Base-by-base conservation (phyloP, 1,140 invertebrate species). In the Anadara kagoshimensis region DNA sequence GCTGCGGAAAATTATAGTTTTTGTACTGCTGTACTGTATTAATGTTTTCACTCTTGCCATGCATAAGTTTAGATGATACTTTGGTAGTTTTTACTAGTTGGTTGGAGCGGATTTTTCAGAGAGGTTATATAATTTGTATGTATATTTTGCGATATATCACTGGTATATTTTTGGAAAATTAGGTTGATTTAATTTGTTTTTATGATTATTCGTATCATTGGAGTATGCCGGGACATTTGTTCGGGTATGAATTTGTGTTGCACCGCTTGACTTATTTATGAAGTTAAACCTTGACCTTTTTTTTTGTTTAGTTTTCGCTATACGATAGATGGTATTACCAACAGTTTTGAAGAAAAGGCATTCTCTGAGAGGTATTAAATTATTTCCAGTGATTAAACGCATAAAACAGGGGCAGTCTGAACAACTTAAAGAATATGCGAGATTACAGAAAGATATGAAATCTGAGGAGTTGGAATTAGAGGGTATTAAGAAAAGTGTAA, bases 291-390 rank as follows among this genome's bases (percentile, higher is more conserved):
- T 14, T 49, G n/a, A 49, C n/a, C n/a, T 14, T 18, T 49, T n/a
- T n/a, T n/a, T 18, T 49, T 14, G 47, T 49, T 14, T 49, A 18
- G 1, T 18, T 18, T 18, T 49, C n/a, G 47, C 14, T 49, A 18
- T 49, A 20, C 29, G 29, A 22, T 56, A 56, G 53, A 56, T 56
- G 61, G 41, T 59, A 12, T 20, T 47, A 45, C 41, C 59, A 8
- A 62, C 59, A 11, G 59, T 62, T 24, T 47, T 62, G 44, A 62
- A 62, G 24, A 62, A 47, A 26, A 59, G 36, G 16, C 57, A 59
- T 41, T 59, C 57, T 12, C 36, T 59, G 57, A 59, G 36, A 20
- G 57, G 43, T 45, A 26, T 63, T 8, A 45, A 49, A 22, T 49
- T 63, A 45, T 22, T 63, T 16, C 61, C 43, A 20, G 41, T 63